Evolutionary conservation across 2,888 invertebrate species (phyloP).

Genomic region (Atethmia centrago): DNA sequence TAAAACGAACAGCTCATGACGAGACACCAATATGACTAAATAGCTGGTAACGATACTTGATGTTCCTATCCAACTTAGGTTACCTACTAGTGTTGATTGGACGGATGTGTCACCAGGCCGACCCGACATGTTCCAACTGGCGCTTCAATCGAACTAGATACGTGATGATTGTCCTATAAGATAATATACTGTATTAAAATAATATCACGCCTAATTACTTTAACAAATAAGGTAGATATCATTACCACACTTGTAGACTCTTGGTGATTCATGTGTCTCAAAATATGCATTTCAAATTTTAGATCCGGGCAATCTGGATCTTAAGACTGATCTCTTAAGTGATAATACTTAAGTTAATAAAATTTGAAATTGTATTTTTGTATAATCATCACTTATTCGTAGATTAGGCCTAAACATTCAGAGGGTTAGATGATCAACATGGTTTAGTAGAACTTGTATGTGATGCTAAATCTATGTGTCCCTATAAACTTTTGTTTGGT

Average conservation of each 20-base stretch:
- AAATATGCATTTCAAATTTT: slow-evolving; percentile 75
- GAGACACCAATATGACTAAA: slow-evolving; percentile 37
- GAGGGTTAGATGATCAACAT: background rate
- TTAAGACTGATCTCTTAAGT: slow-evolving; percentile 72
- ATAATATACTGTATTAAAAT: slow-evolving; percentile 24
- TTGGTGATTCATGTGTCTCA: slow-evolving; percentile 61
- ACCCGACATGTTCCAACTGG: slow-evolving; percentile 11
- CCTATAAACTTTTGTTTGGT: slow-evolving; percentile 23
- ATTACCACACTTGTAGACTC: slow-evolving; percentile 34
- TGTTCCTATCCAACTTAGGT: slow-evolving; percentile 62
- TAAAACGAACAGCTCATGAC: slow-evolving; percentile 40
- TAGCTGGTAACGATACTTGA: slow-evolving; percentile 45
- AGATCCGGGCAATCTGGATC: slow-evolving; percentile 63
- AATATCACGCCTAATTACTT: slow-evolving; percentile 49
- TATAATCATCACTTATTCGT: slow-evolving; percentile 62
- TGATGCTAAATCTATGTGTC: slow-evolving; percentile 25
- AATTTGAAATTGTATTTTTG: slow-evolving; percentile 74
- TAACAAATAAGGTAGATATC: slow-evolving; percentile 45
- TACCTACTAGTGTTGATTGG: slow-evolving; percentile 55
- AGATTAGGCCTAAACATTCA: slow-evolving; percentile 60
- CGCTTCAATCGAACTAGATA: slow-evolving; percentile 30
- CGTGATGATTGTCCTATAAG: slow-evolving; percentile 27
- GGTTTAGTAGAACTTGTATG: background rate
- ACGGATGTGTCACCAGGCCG: slow-evolving; percentile 56
- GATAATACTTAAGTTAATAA: slow-evolving; percentile 68